Evolutionary conservation across 2,888 invertebrate species (phyloP).

Genomic region (Tipula confusa): DNA sequence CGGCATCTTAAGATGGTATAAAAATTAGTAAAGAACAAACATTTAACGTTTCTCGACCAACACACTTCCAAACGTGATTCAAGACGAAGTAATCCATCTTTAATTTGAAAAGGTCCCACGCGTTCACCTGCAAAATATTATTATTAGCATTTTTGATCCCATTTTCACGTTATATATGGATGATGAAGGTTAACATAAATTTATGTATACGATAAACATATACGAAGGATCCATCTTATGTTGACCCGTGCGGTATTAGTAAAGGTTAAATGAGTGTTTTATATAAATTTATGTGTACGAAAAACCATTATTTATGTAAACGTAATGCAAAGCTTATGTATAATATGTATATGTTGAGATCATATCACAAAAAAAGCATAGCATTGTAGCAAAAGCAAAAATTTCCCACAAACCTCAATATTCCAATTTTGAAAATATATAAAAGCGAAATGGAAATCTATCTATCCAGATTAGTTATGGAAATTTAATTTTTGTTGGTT

Average conservation of each 20-base stretch:
- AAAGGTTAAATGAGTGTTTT: not conserved
- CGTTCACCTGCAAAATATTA: not conserved
- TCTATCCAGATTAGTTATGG: conserved; percentile 8
- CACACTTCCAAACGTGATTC: not conserved
- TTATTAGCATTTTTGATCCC: conserved; percentile 6
- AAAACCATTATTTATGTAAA: not conserved
- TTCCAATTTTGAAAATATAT: not conserved
- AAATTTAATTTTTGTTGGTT: not conserved
- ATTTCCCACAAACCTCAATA: not conserved
- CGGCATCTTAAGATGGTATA: too few relatives aligned
- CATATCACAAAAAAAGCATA: not conserved
- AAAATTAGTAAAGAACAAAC: too few relatives aligned
- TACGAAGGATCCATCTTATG: not conserved
- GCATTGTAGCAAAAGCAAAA: not conserved
- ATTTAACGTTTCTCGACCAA: too few relatives aligned
- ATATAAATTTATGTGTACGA: not conserved
- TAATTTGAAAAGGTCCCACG: not conserved
- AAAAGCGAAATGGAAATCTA: not conserved
- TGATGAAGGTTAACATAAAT: not conserved
- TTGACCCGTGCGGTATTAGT: not conserved
- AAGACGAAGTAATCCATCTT: not conserved
- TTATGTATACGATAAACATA: not conserved
- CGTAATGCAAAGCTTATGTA: not conserved
- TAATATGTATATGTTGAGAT: not conserved
- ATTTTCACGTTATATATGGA: not conserved